These are phyloP conservation scores for Gymnobelideus leadbeateri DNA, from an alignment of 2,113 vertebrate species.

Conservation along the genomic window DNA sequence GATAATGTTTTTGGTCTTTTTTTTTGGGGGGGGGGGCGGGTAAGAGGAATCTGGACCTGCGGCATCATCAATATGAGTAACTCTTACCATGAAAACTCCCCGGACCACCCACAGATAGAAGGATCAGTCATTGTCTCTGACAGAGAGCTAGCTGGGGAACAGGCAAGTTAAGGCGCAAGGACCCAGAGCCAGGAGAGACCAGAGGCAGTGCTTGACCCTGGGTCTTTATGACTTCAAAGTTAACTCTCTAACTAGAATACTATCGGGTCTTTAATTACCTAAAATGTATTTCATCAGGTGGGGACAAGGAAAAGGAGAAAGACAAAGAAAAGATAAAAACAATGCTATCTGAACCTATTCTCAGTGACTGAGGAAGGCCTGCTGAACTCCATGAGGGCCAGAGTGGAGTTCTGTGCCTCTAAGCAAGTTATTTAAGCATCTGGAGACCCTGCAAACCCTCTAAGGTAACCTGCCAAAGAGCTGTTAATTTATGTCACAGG, in stretches of 20 bases:
- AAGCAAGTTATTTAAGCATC: background rate
- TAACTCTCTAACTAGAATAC: background rate
- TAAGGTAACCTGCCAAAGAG: background rate
- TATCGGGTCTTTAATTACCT: background rate
- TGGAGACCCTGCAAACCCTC: background rate
- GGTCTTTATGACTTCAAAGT: background rate
- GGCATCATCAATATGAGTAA: background rate
- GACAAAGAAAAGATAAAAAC: conserved; percentile 15
- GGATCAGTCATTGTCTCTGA: background rate
- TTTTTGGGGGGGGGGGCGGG: accelerated
- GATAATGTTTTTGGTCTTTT: background rate
- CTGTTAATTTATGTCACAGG: background rate
- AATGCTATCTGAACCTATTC: background rate
- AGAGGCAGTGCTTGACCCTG: background rate
- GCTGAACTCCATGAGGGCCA: background rate
- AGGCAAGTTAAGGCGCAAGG: background rate
- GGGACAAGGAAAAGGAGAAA: background rate
- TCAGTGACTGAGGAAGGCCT: background rate
- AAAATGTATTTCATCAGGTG: background rate
- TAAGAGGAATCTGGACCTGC: background rate
- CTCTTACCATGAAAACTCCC: background rate
- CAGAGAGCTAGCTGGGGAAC: background rate
- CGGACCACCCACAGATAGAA: background rate
- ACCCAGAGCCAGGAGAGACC: background rate
- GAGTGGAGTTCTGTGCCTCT: no score